Evolutionary conservation across 2,113 vertebrate species (phyloP).

Genomic region (Dasyprocta punctata): DNA sequence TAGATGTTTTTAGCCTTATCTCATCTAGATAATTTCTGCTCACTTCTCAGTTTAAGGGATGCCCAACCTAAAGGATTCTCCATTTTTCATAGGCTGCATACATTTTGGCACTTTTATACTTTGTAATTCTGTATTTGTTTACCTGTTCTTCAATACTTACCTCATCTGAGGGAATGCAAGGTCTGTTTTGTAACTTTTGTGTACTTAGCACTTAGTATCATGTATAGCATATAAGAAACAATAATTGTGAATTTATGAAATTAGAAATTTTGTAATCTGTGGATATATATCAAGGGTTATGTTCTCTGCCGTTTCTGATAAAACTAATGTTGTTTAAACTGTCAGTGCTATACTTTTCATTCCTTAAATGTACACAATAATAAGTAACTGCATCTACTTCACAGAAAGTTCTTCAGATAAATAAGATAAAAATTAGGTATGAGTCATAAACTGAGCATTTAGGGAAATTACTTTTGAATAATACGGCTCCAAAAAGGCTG

Average conservation of each 20-base stretch:
- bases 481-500: background rate
- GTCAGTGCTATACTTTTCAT: background rate
- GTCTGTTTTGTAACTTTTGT: background rate
- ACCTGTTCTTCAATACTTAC: background rate
- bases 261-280: background rate
- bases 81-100: background rate
- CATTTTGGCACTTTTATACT: background rate
- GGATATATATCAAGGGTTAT: background rate
- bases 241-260: background rate
- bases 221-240: background rate
- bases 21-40: background rate
- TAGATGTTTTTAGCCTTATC: background rate
- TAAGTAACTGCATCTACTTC: background rate
- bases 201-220: background rate
- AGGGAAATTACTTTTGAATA: background rate
- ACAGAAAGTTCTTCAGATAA: background rate
- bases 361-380: constrained; percentile 3
- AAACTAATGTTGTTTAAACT: background rate
- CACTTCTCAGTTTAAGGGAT: background rate
- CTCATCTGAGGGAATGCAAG: background rate
- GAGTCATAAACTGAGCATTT: background rate
- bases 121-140: background rate
- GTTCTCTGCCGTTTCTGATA: background rate
- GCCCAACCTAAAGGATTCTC: background rate
- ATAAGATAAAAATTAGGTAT: background rate